phyloP scores from a whole-genome alignment of 2,888 invertebrate genomes.

The Hymenopus coronatus region DNA sequence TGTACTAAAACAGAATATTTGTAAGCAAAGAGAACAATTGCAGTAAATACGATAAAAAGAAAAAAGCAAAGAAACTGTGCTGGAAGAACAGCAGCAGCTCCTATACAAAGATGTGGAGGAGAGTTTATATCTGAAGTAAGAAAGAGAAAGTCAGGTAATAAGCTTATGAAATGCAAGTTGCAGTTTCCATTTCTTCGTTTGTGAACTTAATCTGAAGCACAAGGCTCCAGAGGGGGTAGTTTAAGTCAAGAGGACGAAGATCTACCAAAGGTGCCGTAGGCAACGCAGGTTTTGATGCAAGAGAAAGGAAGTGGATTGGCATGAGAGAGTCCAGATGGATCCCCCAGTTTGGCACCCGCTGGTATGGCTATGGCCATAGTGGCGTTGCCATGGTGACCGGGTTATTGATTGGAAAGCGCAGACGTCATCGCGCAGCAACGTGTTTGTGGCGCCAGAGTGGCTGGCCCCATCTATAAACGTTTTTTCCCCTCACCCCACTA shows the following conservation, averaged over 20 bases:
- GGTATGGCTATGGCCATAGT: conserved; percentile 7
- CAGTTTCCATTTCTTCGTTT: not conserved
- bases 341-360: conserved; percentile 19
- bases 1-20: not conserved
- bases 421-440: conserved; percentile 25
- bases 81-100: not conserved
- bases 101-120: not conserved
- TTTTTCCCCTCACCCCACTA: not conserved
- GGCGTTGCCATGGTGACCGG: conserved; percentile 25
- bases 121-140: not conserved
- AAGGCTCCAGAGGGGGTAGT: not conserved
- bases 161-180: not conserved
- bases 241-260: not conserved
- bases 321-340: not conserved
- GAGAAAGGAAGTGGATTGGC: not conserved
- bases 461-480: conserved; percentile 20
- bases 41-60: not conserved
- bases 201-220: not conserved
- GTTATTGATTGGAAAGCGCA: conserved; percentile 30
- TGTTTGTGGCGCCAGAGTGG: conserved; percentile 25
- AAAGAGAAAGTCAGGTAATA: not conserved
- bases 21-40: not conserved
- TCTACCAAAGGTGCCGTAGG: not conserved
- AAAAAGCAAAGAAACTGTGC: not conserved
- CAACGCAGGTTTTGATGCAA: not conserved